Conservation (phyloP, 2,888 invertebrate genomes). For the Liodrosophila aerea region DNA sequence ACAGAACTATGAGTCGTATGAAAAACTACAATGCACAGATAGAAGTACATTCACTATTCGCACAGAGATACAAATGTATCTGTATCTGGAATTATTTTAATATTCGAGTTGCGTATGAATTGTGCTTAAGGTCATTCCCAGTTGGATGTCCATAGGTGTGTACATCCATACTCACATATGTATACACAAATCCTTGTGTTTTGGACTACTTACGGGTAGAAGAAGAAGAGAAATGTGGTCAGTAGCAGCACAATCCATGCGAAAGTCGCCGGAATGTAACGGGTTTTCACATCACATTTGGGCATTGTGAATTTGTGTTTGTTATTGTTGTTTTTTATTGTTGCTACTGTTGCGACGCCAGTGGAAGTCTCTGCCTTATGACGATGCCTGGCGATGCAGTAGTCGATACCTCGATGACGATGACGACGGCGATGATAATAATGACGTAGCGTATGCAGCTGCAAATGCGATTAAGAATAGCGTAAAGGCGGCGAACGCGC, state of each 20-base stretch:
- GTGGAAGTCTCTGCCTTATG: constrained; percentile 11
- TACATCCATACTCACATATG: no score
- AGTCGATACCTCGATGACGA: constrained; percentile 25
- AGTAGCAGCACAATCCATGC: constrained; percentile 98
- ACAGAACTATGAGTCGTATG: no score
- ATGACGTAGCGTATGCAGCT: constrained; percentile 39
- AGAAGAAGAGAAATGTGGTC: constrained; percentile 97
- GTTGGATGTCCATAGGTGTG: no score
- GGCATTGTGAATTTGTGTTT: constrained; percentile 86
- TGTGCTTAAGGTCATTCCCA: background rate
- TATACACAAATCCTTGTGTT: background rate
- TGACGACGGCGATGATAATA: constrained; percentile 28
- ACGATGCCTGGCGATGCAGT: constrained; percentile 22
- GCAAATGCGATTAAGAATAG: constrained; percentile 31
- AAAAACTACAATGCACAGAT: no score
- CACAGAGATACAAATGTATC: no score
- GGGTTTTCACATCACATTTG: constrained; percentile 98
- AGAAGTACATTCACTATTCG: no score
- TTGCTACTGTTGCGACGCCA: constrained; percentile 22
- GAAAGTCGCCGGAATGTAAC: constrained; percentile 98
- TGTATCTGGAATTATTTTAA: background rate
- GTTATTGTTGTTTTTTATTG: constrained; percentile 16
- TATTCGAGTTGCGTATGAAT: background rate
- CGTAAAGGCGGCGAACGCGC: constrained; percentile 56
- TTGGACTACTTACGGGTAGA: constrained; percentile 94